phyloP scores from a whole-genome alignment of 2,888 invertebrate genomes.

The Catocala nupta region DNA sequence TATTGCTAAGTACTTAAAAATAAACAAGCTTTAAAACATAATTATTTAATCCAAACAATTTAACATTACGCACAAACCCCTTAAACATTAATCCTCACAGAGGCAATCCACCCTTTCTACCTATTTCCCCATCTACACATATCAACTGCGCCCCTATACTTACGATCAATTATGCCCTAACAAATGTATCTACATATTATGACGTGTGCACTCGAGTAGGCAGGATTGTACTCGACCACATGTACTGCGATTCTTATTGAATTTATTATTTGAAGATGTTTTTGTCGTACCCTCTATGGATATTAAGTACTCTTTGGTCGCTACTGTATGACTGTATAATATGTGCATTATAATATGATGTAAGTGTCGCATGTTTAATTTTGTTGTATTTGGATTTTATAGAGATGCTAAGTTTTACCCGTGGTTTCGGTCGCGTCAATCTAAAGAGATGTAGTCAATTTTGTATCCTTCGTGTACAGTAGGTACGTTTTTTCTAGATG shows the following conservation, averaged over 20 bases:
- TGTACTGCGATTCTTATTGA: constrained; percentile 78
- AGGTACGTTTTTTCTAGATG: too few species aligned
- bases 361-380: not conserved
- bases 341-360: constrained; percentile 20
- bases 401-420: not conserved
- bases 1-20: too few species aligned
- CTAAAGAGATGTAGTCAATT: too few species aligned
- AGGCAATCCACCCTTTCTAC: constrained; percentile 13
- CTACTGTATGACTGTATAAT: constrained; percentile 39
- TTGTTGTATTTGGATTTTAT: constrained; percentile 2
- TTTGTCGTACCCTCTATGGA: constrained; percentile 56
- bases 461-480: too few species aligned
- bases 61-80: not conserved
- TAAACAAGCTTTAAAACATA: too few species aligned
- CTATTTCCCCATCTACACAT: constrained; percentile 36
- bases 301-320: constrained; percentile 48
- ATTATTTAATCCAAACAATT: too few species aligned
- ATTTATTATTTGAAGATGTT: constrained; percentile 79
- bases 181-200: constrained; percentile 36
- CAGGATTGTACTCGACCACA: constrained; percentile 78
- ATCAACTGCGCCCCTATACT: constrained; percentile 73
- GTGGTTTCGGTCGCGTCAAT: too few species aligned
- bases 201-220: constrained; percentile 63
- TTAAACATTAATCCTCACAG: constrained; percentile 15
- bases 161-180: constrained; percentile 71